These are phyloP conservation scores for Ammodytes dubius DNA, from an alignment of 2,113 vertebrate species.

Conservation along the genomic window DNA sequence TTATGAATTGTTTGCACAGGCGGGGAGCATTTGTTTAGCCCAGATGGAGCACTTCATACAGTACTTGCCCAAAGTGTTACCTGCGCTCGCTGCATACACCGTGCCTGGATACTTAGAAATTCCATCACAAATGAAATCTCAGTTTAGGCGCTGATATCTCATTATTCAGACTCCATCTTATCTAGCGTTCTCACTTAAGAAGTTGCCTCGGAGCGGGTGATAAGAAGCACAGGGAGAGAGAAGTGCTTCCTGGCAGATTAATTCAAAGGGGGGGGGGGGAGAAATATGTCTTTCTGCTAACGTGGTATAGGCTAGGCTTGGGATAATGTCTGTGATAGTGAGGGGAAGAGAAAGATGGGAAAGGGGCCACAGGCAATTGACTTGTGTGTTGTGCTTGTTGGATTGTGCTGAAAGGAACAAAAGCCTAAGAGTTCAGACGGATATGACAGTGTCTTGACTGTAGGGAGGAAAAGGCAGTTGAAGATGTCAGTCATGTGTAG, in stretches of 20 bases:
- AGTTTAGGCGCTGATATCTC: conserved; percentile 68
- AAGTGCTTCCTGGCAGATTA: conserved; percentile 59
- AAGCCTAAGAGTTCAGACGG: conserved; percentile 31
- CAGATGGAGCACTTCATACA: conserved; percentile 69
- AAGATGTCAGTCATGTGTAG: background rate
- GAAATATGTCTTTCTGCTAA: conserved; percentile 32
- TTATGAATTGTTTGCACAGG: conserved; percentile 79
- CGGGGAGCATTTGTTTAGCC: conserved; percentile 73
- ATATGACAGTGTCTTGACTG: background rate
- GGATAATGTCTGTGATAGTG: conserved; percentile 55
- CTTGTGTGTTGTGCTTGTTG: conserved; percentile 11
- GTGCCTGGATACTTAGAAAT: conserved; percentile 52
- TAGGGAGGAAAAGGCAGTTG: background rate
- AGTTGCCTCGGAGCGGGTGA: conserved; percentile 63
- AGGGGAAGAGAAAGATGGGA: conserved; percentile 41
- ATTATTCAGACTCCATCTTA: conserved; percentile 66
- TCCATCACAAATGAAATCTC: conserved; percentile 79
- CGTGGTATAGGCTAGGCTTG: conserved; percentile 32
- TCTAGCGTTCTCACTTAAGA: conserved; percentile 68
- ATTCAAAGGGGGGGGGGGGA: conserved; percentile 24
- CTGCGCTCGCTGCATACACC: conserved; percentile 30
- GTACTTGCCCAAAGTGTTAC: conserved; percentile 66
- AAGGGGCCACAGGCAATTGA: conserved; percentile 43
- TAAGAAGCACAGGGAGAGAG: conserved; percentile 58
- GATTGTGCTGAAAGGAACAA: conserved; percentile 42